Evolutionary conservation across 2,797 vertebrate genomes (phyloP).

Genomic region (Simalia tracyae): DNA sequence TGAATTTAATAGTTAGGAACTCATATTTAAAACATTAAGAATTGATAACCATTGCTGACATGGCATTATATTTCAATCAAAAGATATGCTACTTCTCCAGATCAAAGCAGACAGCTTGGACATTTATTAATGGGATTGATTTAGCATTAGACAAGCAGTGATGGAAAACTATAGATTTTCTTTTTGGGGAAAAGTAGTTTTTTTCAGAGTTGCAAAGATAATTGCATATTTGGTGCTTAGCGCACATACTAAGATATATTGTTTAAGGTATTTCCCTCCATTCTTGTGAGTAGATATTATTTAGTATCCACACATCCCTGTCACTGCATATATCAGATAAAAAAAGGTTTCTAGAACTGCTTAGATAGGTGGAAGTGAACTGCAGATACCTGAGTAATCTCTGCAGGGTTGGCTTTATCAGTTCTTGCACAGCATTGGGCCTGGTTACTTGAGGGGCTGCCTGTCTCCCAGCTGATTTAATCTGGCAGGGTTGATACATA

Average conservation of each 20-base stretch:
- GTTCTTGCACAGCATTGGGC: too few species aligned
- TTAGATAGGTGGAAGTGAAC: background rate
- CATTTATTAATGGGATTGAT: background rate
- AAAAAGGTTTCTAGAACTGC: background rate
- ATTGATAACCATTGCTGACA: background rate
- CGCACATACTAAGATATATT: background rate
- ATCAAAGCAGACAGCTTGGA: conserved; percentile 11
- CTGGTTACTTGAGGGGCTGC: background rate
- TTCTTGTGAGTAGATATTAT: background rate
- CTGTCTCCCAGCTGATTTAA: background rate
- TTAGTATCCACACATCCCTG: background rate
- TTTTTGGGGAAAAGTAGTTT: background rate
- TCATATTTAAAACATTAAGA: conserved; percentile 12
- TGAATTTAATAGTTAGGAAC: background rate
- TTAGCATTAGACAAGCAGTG: background rate
- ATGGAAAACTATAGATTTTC: background rate
- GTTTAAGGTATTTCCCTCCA: background rate
- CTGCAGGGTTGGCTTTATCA: background rate
- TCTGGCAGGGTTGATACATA: background rate
- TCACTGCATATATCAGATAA: background rate
- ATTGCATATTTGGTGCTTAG: background rate
- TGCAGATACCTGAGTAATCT: too few species aligned
- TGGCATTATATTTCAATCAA: conserved; percentile 4
- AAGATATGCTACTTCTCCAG: background rate
- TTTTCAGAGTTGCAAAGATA: background rate